Evolutionary conservation across 2,113 vertebrate species (phyloP), one percentile per base, ranked within the genome.

Genomic region (Uria aalge): DNA sequence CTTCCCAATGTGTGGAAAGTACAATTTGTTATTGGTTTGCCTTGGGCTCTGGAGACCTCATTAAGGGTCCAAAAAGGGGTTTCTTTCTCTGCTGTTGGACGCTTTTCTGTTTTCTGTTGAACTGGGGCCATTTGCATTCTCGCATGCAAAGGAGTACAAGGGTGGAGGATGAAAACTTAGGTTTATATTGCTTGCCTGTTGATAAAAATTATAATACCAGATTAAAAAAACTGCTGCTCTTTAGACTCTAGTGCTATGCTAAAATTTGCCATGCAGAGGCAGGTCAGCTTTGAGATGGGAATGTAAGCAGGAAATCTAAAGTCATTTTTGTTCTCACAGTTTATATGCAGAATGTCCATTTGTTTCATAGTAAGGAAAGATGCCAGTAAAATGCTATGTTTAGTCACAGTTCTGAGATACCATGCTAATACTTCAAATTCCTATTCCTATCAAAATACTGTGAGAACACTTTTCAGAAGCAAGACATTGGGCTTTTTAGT

Each of bases 11-110:
- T 91, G 76, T 95, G 77, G 71, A 97, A 97, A 98, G 94, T 94
- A 91, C 92, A 97, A 81, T 98, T 98, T 98, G 96, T 98, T 98
- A 97, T 53, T 98, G 96, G 97, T 97, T 98, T 98, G 97, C 96
- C 94, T 95, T 97, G 97, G 97, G 96, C 98, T 98, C 98, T 96
- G 76, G 98, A 98, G 98, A 98, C 95, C 98, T 98, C 98, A 98
- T 98, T 98, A 98, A 97, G 94, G 88, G 89, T 92, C 78, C 29
- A 45, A 84, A 92, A 98, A 97, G 94, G 88, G 57, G 20, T 82
- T 98, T 97, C 92, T 97, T 11, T 97, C 88, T 97, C 94, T 94
- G 76, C 15, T 95, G 75, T 97, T 96, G 97, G 94, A 97, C 45
- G 48, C 87, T 77, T 97, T 96, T 96, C 92, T 97, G 79, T 93